Evolutionary conservation across 2,797 vertebrate species (phyloP).

Genomic region (Limnodromus scolopaceus): DNA sequence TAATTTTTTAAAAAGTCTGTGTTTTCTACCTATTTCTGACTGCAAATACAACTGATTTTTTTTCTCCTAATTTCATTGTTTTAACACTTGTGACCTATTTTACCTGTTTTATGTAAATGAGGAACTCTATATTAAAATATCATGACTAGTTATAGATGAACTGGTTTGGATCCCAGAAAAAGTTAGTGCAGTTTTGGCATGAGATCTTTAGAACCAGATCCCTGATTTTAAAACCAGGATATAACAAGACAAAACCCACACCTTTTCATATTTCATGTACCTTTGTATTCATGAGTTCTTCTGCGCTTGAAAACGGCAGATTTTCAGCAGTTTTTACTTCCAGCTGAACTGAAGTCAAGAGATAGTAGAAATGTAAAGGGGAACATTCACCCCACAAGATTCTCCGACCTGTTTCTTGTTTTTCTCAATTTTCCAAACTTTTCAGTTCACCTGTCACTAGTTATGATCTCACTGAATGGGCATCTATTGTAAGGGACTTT

Average conservation of each 20-base stretch:
- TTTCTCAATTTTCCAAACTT: not conserved
- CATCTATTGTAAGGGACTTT: constrained; percentile 19
- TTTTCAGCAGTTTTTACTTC: constrained; percentile 20
- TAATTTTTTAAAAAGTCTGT: constrained; percentile 30
- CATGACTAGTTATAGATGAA: constrained; percentile 53
- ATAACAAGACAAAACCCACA: not conserved
- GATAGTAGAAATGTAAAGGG: not conserved
- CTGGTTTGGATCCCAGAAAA: constrained; percentile 26
- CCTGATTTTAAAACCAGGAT: not conserved
- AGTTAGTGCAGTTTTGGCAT: not conserved
- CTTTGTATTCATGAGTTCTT: not conserved
- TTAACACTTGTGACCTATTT: constrained; percentile 57
- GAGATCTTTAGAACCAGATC: not conserved
- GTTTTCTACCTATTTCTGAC: constrained; percentile 68
- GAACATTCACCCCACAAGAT: not conserved
- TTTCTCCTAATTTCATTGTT: constrained; percentile 38
- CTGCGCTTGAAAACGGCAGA: not conserved
- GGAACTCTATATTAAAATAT: constrained; percentile 60
- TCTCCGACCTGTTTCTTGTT: constrained; percentile 22
- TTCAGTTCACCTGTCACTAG: constrained; percentile 41
- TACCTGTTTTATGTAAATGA: constrained; percentile 61
- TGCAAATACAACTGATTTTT: constrained; percentile 17
- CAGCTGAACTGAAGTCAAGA: not conserved
- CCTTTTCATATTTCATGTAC: not conserved
- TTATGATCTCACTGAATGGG: not conserved